Base-by-base conservation (phyloP, 2,797 vertebrate genomes). In the Protosalanx chinensis region DNA sequence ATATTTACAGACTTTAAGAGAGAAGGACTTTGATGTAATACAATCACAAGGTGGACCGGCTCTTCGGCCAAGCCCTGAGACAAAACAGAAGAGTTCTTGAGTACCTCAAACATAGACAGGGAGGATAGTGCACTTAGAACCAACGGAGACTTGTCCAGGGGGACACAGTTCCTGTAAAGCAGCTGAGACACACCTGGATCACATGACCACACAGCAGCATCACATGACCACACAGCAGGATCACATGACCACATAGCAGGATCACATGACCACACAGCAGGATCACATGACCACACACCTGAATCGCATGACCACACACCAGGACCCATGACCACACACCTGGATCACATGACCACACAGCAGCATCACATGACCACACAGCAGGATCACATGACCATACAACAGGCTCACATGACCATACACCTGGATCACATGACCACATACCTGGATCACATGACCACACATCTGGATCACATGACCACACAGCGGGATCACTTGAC, bases 1-100 rank as follows among this genome's bases (percentile, higher is more conserved):
- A 64, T 84, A 88, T 87, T 85, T 86, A 88, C 86, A 85, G 64
- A 77, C 65, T 30, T 72, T 37, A 76, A 84, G 76, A 67, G 70
- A 70, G 70, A 71, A 46, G 67, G 37, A 46, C 68, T 10, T 75
- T 64, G 72, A 76, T 12, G 57, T 35, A 66, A 71, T 30, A 57
- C 69, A 71, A 66, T 72, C 61, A 68, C 70, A 72, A 66, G 72
- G 72, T 63, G 29, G 72, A 46, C 49, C 30, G 29, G 5, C 60
- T 77, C 58, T 57, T 46, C 69, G 81, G 76, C 76, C 63, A 60
- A 70, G 4, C 58, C 82, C 77, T 18, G 63, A 32, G 64, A 61
- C 63, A 68, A 61, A 76, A 77, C 37, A 20, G 8, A 23, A 73
- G 29, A 72, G 35, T 64, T 72, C 35, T 64, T 79, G 67, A 76